Evolutionary conservation across 2,888 invertebrate genomes (phyloP).

Genomic region (Tetrapedia diversipes): DNA sequence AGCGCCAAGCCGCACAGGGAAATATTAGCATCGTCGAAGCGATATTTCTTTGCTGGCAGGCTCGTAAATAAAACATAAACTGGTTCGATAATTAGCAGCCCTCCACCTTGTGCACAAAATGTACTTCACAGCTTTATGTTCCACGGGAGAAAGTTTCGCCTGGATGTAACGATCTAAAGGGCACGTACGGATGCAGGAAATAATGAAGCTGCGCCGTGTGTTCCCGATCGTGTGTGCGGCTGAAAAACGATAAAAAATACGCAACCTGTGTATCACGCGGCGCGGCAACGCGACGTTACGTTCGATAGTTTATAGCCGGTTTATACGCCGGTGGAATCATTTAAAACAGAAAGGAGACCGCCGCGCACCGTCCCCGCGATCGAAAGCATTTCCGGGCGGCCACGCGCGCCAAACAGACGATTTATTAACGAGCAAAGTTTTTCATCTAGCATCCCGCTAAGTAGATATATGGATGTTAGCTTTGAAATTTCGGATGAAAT

Average conservation of each 20-base stretch:
- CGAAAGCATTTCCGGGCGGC: background rate
- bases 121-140: constrained; percentile 6
- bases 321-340: constrained; percentile 14
- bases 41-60: background rate
- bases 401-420: background rate
- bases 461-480: constrained; percentile 33
- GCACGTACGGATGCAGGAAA: constrained; percentile 7
- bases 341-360: constrained; percentile 14
- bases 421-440: constrained; percentile 37
- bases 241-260: constrained; percentile 38
- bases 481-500: constrained; percentile 35
- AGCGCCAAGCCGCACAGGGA: background rate
- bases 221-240: constrained; percentile 33
- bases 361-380: background rate
- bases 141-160: background rate
- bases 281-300: too few relatives aligned
- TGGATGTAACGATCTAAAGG: background rate
- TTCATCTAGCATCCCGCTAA: constrained; percentile 26
- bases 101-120: background rate
- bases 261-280: constrained; percentile 6
- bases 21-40: background rate
- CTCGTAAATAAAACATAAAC: constrained; percentile 10
- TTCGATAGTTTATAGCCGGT: constrained; percentile 22
- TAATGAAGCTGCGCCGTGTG: constrained; percentile 49
- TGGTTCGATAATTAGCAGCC: background rate